Conservation (phyloP, 2,113 vertebrate genomes). For the Tautogolabrus adspersus region DNA sequence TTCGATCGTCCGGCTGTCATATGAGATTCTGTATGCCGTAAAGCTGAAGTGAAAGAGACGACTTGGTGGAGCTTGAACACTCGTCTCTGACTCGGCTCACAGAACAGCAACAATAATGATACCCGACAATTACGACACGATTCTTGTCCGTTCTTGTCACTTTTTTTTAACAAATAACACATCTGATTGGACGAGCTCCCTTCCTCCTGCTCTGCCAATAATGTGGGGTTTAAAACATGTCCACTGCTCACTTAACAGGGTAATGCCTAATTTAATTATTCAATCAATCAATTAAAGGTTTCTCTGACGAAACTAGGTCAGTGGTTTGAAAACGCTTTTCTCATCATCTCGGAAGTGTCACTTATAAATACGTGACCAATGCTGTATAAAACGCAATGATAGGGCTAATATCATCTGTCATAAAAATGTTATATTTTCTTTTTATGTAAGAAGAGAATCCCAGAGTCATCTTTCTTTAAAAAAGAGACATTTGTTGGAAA, state of each 20-base stretch:
- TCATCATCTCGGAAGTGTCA: no score
- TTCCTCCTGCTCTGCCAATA: neutral
- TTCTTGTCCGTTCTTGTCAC: no score
- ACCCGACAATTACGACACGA: neutral
- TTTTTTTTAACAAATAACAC: neutral
- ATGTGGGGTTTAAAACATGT: neutral
- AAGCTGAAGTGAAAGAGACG: neutral
- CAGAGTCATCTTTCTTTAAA: no score
- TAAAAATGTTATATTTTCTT: no score
- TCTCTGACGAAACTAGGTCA: neutral
- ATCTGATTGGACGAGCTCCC: neutral
- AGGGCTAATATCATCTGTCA: no score
- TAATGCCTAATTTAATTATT: neutral
- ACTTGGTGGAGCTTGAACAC: neutral
- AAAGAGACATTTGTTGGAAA: no score
- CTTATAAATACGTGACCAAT: no score
- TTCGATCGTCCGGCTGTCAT: neutral
- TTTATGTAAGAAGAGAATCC: no score
- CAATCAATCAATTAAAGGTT: neutral
- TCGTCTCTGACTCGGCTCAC: neutral
- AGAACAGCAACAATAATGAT: neutral
- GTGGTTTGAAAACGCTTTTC: neutral
- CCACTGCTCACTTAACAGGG: neutral
- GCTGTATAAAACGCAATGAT: no score
- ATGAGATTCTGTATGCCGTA: neutral